Base-by-base conservation (phyloP, 2,113 vertebrate genomes). In the Actenoides hombroni region DNA sequence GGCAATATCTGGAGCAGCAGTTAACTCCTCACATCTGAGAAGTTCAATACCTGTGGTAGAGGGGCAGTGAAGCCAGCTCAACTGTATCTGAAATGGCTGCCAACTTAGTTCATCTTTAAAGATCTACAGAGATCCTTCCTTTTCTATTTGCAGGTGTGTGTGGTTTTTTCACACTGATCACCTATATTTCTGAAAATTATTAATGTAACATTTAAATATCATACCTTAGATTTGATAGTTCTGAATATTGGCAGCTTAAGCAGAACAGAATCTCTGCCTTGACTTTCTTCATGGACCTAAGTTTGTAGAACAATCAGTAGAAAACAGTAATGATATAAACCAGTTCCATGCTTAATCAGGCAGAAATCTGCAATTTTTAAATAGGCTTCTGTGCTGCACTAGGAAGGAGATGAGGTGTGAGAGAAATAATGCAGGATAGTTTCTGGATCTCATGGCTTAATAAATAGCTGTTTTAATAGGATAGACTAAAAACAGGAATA, bases 351-450 rank as follows among this genome's bases (percentile, higher is more conserved):
- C 19, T 67, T 51, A 21, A 87, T 61, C 29, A 81, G 54, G 15
- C 11, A 67, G 49, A 90, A 88, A 39, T 75, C 23, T 39, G 4
- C 6, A 26, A 35, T 67, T 90, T 82, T 79, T 8, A 86, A 75
- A 24, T 25, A 39, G 26, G 3, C 9, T 84, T 64, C 24, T 86
- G 20, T 77, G 90, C 18, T 87, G 28, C 6, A 65, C 6, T 7
- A 56, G 39, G 23, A 73, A 92, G 19, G 19, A 60, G 7, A 2
- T 17, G 7, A 60, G 3, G 10, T 63, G 24, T 49, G 25, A 44
- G 24, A 40, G 21, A 54, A 10, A 60, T 0, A 0, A 31, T 49
- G 14, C 20, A 40, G 17, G 3, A 8, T 28, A 37, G 6, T 33
- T 73, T 85, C 35, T 78, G 28, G 3, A 42, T 87, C 19, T 77